phyloP scores from a whole-genome alignment of 2,113 vertebrate genomes.

The Todiramphus chloris region DNA sequence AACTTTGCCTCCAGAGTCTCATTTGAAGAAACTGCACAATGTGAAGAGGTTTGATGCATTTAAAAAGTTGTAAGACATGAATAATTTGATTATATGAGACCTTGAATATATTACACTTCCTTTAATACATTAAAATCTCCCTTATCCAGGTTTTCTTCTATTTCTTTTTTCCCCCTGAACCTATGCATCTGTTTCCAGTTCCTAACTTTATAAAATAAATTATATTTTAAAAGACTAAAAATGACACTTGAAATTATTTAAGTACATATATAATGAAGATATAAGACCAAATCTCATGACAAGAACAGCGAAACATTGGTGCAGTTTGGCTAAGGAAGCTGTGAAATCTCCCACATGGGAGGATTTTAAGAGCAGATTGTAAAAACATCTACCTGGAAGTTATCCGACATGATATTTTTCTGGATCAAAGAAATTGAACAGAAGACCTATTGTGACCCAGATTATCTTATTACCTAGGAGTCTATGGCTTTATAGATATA shows the following conservation, averaged over 20 bases:
- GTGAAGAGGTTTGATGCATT: background rate
- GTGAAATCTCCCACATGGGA: background rate
- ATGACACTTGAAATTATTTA: background rate
- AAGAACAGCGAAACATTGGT: background rate
- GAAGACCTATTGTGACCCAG: background rate
- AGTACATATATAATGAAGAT: background rate
- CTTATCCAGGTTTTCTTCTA: background rate
- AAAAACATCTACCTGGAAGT: background rate
- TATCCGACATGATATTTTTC: background rate
- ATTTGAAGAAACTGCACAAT: fast-evolving
- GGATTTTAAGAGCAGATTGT: background rate
- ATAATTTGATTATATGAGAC: background rate
- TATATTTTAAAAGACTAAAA: background rate
- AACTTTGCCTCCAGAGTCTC: background rate
- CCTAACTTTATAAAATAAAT: background rate
- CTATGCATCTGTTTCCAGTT: background rate
- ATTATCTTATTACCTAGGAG: background rate
- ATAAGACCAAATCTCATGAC: background rate
- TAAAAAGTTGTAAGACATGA: background rate
- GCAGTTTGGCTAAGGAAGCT: background rate
- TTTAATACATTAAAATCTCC: background rate
- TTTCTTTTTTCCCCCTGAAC: background rate
- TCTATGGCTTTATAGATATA: background rate
- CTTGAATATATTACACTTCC: background rate
- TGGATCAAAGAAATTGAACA: background rate